Conservation (phyloP, 2,888 invertebrate species). For the Sturmia bella region DNA sequence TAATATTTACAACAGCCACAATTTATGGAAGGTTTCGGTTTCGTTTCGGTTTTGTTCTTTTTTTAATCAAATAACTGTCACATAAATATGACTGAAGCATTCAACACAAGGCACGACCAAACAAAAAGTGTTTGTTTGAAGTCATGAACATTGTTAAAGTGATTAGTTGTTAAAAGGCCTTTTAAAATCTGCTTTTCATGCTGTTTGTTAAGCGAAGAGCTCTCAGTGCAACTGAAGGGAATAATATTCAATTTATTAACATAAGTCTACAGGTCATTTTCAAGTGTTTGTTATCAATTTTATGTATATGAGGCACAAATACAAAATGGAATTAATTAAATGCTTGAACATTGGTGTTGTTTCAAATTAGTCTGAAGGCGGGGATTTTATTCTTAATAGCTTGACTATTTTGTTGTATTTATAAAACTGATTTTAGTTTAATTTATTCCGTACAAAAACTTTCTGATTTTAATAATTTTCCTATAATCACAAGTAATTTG, state of each 20-base stretch:
- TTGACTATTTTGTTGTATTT: too few species aligned
- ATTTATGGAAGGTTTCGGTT: conserved; percentile 32
- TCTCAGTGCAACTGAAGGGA: conserved; percentile 1
- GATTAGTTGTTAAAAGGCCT: conserved; percentile 46
- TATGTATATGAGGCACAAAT: conserved; percentile 32
- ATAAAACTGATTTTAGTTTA: too few species aligned
- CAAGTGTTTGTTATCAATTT: conserved; percentile 48
- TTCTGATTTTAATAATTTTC: too few species aligned
- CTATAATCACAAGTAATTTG: too few species aligned
- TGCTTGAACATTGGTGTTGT: neutral
- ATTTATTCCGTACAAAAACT: too few species aligned
- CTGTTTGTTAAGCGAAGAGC: conserved; percentile 5
- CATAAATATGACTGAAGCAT: conserved; percentile 64
- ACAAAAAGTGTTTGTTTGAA: conserved; percentile 27
- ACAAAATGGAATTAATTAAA: neutral
- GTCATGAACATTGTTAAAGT: conserved; percentile 35
- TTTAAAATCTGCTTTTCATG: neutral
- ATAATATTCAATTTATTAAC: conserved; percentile 39
- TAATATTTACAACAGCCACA: conserved; percentile 19
- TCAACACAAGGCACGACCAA: conserved; percentile 18
- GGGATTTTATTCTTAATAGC: too few species aligned
- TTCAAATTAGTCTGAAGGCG: too few species aligned
- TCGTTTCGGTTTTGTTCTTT: neutral
- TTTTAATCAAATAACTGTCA: conserved; percentile 67
- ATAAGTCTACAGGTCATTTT: conserved; percentile 57